phyloP scores from a whole-genome alignment of 2,113 vertebrate species.

The Dromaius novaehollandiae region DNA sequence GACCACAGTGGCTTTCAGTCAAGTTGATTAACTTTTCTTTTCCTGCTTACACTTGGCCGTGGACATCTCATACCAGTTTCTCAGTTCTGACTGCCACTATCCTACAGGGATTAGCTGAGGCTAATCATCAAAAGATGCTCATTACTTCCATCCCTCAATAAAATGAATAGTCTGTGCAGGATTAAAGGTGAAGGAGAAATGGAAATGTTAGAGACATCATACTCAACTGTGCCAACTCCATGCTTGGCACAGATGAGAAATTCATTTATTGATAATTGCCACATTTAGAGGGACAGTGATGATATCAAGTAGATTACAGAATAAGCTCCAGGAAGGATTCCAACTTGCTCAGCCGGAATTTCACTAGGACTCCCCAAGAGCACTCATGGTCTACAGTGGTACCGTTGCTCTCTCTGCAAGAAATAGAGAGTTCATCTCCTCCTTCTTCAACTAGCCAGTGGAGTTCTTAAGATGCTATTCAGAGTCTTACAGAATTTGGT shows the following conservation, averaged over 20 bases:
- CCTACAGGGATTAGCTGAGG: neutral
- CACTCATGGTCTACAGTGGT: fast-evolving
- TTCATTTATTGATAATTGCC: neutral
- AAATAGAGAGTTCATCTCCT: neutral
- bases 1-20: neutral
- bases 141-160: neutral
- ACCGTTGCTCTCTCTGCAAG: neutral
- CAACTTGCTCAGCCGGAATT: neutral
- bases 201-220: neutral
- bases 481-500: neutral
- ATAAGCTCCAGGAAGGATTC: neutral
- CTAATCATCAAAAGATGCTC: neutral
- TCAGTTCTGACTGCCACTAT: neutral
- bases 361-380: neutral
- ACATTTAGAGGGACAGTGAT: neutral
- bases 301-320: neutral
- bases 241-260: slow-evolving; percentile 19
- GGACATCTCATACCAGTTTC: neutral
- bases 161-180: neutral
- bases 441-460: neutral
- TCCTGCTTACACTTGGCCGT: neutral
- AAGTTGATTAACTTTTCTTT: neutral
- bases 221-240: neutral
- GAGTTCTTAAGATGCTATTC: neutral
- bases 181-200: slow-evolving; percentile 11